Base-by-base conservation (phyloP, 2,888 invertebrate species). In the Clistopyga incitator region DNA sequence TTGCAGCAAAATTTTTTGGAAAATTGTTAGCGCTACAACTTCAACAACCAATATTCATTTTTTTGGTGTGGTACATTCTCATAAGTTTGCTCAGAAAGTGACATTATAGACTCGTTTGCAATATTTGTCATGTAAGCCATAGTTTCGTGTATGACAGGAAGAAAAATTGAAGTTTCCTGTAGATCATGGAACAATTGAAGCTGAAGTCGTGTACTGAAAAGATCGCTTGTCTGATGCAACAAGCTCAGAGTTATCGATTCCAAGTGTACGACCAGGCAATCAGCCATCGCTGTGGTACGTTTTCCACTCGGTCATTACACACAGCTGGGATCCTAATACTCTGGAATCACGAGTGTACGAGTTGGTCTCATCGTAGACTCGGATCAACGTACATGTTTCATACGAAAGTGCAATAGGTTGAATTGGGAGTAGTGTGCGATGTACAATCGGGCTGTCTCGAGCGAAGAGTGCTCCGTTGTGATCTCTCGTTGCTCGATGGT, bases 331-430 rank as follows among this genome's bases (percentile, higher is more conserved):
- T 65, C 38, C 56, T 75, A 70, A 84, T 81, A 54, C 81, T 70
- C 76, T 23, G 79, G 59, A 64, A 80, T 80, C 80, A 78, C 68
- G 77, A 84, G 72, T 45, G 71, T 83, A 38, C 59, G 25, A 67
- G 47, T 54, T 29, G 71, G 72, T 74, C 76, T 80, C 64, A 78
- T 64, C 83, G 68, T 47, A 64, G 74, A 34, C 34, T 18, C 65
- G 77, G 77, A 77, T 38, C 42, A 79, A 79, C 67, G 68, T 74
- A 47, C 20, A 29, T n/a, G n/a, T 47, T 77, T 67, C 64, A 52
- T 54, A 56, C 20, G 68, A 64, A 29, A 56, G 52, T 64, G 68
- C 70, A 74, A 80, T 77, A 56, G 61, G 71, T 79, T 56, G 71
- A 23, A 78, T 79, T 23, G 78, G 56, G 82, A 68, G 54, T 59